Conservation (phyloP, 1,140 invertebrate species). For the Nasonia giraulti region DNA sequence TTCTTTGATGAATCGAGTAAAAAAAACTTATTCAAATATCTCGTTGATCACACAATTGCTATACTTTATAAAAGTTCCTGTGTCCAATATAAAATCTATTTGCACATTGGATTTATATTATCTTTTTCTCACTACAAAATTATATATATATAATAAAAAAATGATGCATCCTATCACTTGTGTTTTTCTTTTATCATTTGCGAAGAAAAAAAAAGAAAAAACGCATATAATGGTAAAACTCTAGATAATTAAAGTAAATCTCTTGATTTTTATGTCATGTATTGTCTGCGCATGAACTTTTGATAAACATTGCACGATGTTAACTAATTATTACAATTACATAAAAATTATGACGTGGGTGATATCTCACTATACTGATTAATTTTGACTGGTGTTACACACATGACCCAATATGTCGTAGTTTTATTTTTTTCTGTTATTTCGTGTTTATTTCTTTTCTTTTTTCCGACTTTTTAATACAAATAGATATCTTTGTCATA, state of each 20-base stretch:
- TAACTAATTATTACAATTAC: slow-evolving; percentile 43
- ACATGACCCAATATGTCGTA: neutral
- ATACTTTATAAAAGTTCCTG: slow-evolving; percentile 53
- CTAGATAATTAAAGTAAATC: slow-evolving; percentile 44
- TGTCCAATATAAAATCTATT: slow-evolving; percentile 42
- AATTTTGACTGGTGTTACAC: slow-evolving; percentile 59
- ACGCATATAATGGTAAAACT: slow-evolving; percentile 28
- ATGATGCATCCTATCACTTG: slow-evolving; percentile 50
- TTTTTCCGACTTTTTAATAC: neutral
- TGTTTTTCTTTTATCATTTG: slow-evolving; percentile 31
- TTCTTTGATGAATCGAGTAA: neutral
- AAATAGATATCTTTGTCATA: slow-evolving; percentile 31
- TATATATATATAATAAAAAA: slow-evolving; percentile 34
- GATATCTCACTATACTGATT: slow-evolving; percentile 5
- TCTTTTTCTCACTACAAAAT: slow-evolving; percentile 56
- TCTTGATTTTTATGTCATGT: slow-evolving; percentile 43
- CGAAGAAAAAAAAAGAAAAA: slow-evolving; percentile 30
- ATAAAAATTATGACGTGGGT: slow-evolving; percentile 32
- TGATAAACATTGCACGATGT: slow-evolving; percentile 45
- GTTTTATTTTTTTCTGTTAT: slow-evolving; percentile 21
- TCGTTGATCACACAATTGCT: slow-evolving; percentile 46
- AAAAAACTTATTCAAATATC: neutral
- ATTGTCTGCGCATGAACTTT: slow-evolving; percentile 34
- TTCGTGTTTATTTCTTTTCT: slow-evolving; percentile 27
- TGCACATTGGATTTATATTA: slow-evolving; percentile 45